Percentiles rank a stretch among this genome's conserved stretches.
phyloP scores from a whole-genome alignment of 2,888 invertebrate species.

The Perithous albicinctus region DNA sequence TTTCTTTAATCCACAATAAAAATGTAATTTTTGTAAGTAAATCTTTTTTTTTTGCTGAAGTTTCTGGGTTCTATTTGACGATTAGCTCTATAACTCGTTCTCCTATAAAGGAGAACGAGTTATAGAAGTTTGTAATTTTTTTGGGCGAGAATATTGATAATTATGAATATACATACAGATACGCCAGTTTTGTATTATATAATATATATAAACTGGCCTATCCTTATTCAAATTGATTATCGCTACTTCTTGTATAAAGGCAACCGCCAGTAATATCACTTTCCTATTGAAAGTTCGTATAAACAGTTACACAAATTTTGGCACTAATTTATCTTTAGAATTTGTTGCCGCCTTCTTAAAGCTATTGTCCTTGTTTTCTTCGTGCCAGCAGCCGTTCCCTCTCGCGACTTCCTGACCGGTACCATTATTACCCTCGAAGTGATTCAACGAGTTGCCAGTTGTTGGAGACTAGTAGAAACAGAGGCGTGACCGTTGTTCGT shows the following conservation, averaged over 20 bases:
- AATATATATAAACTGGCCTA: too few relatives aligned
- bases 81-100: too few relatives aligned
- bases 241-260: too few relatives aligned
- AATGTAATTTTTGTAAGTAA: too few relatives aligned
- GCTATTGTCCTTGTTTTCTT: conserved; percentile 62
- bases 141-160: too few relatives aligned
- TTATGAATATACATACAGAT: background rate
- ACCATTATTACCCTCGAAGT: conserved; percentile 55
- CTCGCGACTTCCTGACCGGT: conserved; percentile 64
- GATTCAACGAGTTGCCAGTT: conserved; percentile 42
- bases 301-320: background rate
- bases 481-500: conserved; percentile 61
- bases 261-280: too few relatives aligned
- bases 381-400: conserved; percentile 55
- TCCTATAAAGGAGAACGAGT: too few relatives aligned
- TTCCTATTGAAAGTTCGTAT: background rate
- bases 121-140: too few relatives aligned
- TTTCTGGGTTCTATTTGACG: too few relatives aligned
- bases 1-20: background rate
- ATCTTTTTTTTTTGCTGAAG: too few relatives aligned
- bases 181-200: too few relatives aligned
- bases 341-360: conserved; percentile 5
- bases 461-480: conserved; percentile 51
- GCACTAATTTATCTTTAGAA: background rate
- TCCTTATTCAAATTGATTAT: too few relatives aligned